These are phyloP conservation scores for Elaeidobius kamerunicus DNA, from an alignment of 2,888 invertebrate species.

Conservation along the genomic window DNA sequence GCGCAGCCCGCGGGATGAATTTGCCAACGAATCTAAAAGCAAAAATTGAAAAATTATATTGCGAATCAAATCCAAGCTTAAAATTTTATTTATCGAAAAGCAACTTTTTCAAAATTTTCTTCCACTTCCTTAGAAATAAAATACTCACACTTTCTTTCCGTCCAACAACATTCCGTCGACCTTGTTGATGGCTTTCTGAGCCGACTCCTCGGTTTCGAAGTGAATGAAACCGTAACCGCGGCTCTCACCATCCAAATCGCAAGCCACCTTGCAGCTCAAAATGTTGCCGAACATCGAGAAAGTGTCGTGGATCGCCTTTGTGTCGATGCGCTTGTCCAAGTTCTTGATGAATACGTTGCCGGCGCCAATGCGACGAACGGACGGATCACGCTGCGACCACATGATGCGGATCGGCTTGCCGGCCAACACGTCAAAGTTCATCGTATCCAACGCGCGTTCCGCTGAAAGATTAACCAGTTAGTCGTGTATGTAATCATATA, in stretches of 20 bases:
- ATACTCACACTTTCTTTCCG: constrained; percentile 97
- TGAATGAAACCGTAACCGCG: constrained; percentile 99
- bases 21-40: too few species aligned
- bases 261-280: constrained; percentile 96
- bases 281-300: constrained; percentile 99
- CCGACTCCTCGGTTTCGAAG: constrained; percentile 98
- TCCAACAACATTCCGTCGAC: constrained; percentile 95
- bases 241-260: constrained; percentile 90
- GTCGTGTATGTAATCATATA: too few species aligned
- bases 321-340: constrained; percentile 96
- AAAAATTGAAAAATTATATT: too few species aligned
- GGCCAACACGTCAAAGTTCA: constrained; percentile 98
- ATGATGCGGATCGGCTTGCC: constrained; percentile 98
- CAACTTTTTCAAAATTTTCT: too few species aligned
- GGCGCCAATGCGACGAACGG: constrained; percentile 95
- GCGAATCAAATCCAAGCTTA: too few species aligned
- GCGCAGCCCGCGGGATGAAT: too few species aligned
- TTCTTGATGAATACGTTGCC: constrained; percentile 99
- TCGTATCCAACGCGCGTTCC: constrained; percentile 97
- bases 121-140: too few species aligned
- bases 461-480: too few species aligned
- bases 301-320: constrained; percentile 99
- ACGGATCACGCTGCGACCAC: constrained; percentile 99
- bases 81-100: too few species aligned
- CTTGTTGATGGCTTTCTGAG: constrained; percentile 96